phyloP scores from a whole-genome alignment of 2,797 vertebrate species.

The Ataeniobius toweri region DNA sequence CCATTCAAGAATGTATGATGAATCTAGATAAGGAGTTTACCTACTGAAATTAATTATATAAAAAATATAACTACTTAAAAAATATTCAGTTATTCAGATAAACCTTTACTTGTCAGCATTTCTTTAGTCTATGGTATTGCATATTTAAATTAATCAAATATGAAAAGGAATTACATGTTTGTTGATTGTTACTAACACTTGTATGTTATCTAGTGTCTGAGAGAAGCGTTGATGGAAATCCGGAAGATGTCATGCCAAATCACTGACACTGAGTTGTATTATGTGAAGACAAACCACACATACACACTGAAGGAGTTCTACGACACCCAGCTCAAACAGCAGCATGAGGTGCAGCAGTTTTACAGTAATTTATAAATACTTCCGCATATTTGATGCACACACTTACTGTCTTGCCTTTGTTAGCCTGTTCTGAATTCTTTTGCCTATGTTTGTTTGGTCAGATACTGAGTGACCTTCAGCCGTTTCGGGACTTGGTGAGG shows the following conservation, averaged over 20 bases:
- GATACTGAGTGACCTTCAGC: conserved; percentile 73
- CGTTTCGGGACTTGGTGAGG: conserved; percentile 84
- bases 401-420: background rate
- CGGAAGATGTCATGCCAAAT: background rate
- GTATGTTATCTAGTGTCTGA: background rate
- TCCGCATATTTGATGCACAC: background rate
- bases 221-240: background rate
- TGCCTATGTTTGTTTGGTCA: conserved; percentile 48
- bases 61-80: background rate
- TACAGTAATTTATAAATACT: background rate
- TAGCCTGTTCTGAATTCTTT: background rate
- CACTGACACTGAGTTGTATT: background rate
- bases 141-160: background rate
- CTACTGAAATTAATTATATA: no score
- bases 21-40: background rate
- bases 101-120: background rate
- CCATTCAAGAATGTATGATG: background rate
- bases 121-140: background rate
- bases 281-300: background rate
- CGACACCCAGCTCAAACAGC: background rate
- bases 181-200: background rate
- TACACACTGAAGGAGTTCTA: background rate
- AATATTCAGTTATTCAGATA: background rate
- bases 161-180: background rate
- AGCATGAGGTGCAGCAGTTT: background rate